phyloP scores from a whole-genome alignment of 2,797 vertebrate genomes.

The Propithecus deckenii region DNA sequence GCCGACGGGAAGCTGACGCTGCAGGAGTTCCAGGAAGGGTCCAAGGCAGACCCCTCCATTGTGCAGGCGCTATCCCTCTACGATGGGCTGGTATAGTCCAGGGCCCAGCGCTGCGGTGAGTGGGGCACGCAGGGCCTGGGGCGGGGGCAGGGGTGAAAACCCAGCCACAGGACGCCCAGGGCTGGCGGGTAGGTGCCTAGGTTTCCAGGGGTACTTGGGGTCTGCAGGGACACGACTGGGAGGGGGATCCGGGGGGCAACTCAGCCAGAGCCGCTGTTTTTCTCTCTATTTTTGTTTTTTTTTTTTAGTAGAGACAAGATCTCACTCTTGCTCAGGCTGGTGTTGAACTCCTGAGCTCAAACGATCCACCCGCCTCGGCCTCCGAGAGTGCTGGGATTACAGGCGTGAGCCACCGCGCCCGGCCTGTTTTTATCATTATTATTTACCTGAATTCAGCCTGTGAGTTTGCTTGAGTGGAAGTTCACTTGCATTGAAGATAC shows the following conservation, averaged over 20 bases:
- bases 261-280: neutral
- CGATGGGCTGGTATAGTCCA: slow-evolving; percentile 93
- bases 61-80: slow-evolving; percentile 98
- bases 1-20: slow-evolving; percentile 97
- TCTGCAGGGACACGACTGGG: rapidly evolving
- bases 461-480: neutral
- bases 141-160: neutral
- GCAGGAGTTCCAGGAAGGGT: slow-evolving; percentile 99
- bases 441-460: neutral
- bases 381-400: too few species aligned
- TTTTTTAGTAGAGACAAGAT: too few species aligned
- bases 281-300: too few species aligned
- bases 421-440: neutral
- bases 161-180: neutral
- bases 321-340: too few species aligned
- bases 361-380: rapidly evolving
- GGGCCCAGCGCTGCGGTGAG: slow-evolving; percentile 82
- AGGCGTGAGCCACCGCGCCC: too few species aligned
- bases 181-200: neutral
- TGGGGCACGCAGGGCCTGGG: neutral
- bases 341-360: too few species aligned
- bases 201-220: neutral
- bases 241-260: neutral
- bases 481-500: neutral
- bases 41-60: slow-evolving; percentile 98